A percentile compares a stretch with the other conserved stretches of the same genome.
phyloP scores from a whole-genome alignment of 2,888 invertebrate genomes.

The Epinotia bilunana region DNA sequence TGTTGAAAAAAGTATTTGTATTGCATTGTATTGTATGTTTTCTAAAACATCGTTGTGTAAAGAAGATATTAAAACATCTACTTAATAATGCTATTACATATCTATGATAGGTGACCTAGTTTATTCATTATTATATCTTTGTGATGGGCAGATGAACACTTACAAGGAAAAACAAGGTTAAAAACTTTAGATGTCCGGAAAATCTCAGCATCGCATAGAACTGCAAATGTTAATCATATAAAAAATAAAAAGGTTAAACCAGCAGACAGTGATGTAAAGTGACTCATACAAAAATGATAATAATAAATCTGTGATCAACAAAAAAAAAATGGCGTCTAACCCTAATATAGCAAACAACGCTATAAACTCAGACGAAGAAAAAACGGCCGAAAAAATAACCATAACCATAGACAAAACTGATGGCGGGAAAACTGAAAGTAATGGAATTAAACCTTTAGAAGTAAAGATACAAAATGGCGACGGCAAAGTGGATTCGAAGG shows the following conservation, averaged over 20 bases:
- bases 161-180: background rate
- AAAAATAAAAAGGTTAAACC: background rate
- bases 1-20: too few species aligned
- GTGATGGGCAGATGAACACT: background rate
- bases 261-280: background rate
- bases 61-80: background rate
- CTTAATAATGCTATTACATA: background rate
- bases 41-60: background rate
- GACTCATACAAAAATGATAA: slow-evolving; percentile 15
- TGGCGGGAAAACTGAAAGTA: slow-evolving; percentile 40
- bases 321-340: slow-evolving; percentile 39
- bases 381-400: slow-evolving; percentile 37
- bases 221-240: background rate
- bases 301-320: slow-evolving; percentile 27
- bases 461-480: slow-evolving; percentile 40
- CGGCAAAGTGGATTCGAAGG: slow-evolving; percentile 48
- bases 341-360: background rate
- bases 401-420: slow-evolving; percentile 44
- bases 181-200: background rate
- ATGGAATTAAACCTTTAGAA: slow-evolving; percentile 36
- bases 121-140: background rate
- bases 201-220: background rate
- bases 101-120: background rate
- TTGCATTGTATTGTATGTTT: background rate
- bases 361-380: slow-evolving; percentile 21